Evolutionary conservation across 2,113 vertebrate genomes (phyloP).

Genomic region (Scomber scombrus): DNA sequence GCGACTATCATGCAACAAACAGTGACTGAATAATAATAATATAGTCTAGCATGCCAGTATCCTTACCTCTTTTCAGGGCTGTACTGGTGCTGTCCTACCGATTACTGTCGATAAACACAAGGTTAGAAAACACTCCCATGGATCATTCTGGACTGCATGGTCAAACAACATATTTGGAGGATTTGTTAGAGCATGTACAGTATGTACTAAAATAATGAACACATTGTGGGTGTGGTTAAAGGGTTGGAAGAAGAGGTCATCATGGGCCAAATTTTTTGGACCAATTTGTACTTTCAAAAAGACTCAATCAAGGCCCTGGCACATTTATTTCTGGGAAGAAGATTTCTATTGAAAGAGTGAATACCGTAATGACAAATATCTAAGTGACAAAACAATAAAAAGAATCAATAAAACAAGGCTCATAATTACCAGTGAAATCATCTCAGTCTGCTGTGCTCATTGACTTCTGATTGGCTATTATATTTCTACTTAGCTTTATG

Average conservation of each 20-base stretch:
- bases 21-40: slow-evolving; percentile 52
- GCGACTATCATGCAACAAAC: slow-evolving; percentile 41
- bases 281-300: too few relatives aligned
- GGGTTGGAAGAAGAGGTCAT: too few relatives aligned
- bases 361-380: neutral
- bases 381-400: neutral
- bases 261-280: too few relatives aligned
- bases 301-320: too few relatives aligned
- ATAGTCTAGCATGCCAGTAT: neutral
- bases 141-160: too few relatives aligned
- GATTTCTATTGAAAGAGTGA: neutral
- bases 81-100: neutral
- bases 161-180: too few relatives aligned
- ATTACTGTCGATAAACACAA: too few relatives aligned
- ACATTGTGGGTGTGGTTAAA: too few relatives aligned
- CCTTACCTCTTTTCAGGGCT: slow-evolving; percentile 9
- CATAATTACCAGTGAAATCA: slow-evolving; percentile 27
- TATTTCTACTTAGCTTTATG: slow-evolving; percentile 21
- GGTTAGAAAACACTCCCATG: too few relatives aligned
- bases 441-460: slow-evolving; percentile 34
- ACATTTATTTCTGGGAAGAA: neutral
- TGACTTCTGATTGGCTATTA: slow-evolving; percentile 34
- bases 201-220: too few relatives aligned
- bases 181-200: too few relatives aligned
- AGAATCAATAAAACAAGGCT: neutral